These are phyloP conservation scores for Pseudochromis fuscus DNA, from an alignment of 2,797 vertebrate species.

Conservation along the genomic window DNA sequence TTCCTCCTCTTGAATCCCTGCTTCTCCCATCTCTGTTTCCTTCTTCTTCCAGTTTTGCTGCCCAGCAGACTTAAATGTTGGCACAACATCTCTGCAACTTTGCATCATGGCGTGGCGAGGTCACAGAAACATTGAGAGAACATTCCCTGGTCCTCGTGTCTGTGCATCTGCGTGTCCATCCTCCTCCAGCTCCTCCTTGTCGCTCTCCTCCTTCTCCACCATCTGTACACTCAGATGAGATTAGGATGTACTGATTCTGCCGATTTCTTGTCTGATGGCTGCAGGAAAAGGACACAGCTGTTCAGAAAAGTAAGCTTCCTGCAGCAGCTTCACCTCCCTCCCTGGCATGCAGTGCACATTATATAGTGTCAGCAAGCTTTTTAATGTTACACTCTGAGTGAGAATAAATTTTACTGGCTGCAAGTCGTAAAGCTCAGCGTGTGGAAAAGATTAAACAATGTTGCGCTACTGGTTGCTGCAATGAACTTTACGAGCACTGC, in stretches of 20 bases:
- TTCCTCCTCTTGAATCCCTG: slow-evolving; percentile 22
- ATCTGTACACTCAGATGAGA: slow-evolving; percentile 73
- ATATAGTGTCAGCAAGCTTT: neutral
- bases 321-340: neutral
- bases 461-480: neutral
- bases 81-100: slow-evolving; percentile 88
- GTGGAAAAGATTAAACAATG: slow-evolving; percentile 5
- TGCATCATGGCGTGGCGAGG: slow-evolving; percentile 68
- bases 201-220: slow-evolving; percentile 71
- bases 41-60: slow-evolving; percentile 68
- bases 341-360: too few relatives aligned
- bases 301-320: neutral
- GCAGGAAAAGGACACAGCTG: neutral
- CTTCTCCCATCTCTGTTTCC: slow-evolving; percentile 41
- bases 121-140: slow-evolving; percentile 87
- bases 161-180: slow-evolving; percentile 84
- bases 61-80: slow-evolving; percentile 89
- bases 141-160: slow-evolving; percentile 79
- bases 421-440: slow-evolving; percentile 6
- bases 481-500: neutral
- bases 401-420: neutral
- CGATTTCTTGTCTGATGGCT: slow-evolving; percentile 99
- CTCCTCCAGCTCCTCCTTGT: slow-evolving; percentile 77
- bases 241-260: slow-evolving; percentile 96
- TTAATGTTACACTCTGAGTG: neutral